Conservation (phyloP, 2,113 vertebrate species). For the Campylomormyrus numenius region DNA sequence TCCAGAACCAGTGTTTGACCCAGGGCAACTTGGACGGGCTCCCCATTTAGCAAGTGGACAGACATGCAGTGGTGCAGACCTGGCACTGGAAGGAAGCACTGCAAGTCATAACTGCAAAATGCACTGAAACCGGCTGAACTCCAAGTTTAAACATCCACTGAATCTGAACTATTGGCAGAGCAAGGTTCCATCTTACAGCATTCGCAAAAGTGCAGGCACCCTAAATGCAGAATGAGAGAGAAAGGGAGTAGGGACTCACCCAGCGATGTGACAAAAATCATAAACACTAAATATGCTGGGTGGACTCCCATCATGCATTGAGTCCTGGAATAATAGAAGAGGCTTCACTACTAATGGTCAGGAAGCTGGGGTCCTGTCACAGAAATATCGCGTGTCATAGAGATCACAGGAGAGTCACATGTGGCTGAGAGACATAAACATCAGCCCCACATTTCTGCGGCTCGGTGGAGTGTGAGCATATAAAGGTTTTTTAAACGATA, state of each 20-base stretch:
- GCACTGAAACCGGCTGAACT: neutral
- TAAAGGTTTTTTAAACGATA: neutral
- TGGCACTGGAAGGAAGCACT: neutral
- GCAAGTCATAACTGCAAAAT: neutral
- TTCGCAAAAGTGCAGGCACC: neutral
- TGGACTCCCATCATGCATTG: neutral
- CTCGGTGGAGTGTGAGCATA: neutral
- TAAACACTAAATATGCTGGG: neutral
- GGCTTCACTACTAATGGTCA: neutral
- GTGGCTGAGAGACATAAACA: neutral
- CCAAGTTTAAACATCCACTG: neutral
- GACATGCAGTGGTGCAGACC: neutral
- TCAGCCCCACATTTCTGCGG: neutral
- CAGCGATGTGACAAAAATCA: neutral
- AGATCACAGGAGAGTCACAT: neutral
- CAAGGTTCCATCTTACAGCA: neutral
- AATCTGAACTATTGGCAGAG: neutral
- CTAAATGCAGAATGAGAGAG: neutral
- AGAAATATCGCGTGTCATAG: neutral
- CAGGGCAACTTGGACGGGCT: slow-evolving; percentile 11
- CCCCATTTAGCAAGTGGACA: neutral
- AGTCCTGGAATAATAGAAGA: neutral
- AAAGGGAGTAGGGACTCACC: neutral
- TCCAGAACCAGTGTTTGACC: slow-evolving; percentile 20
- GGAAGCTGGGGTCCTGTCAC: neutral